These are phyloP conservation scores for Paramisgurnus dabryanus DNA, from an alignment of 2,113 vertebrate species.

Conservation along the genomic window DNA sequence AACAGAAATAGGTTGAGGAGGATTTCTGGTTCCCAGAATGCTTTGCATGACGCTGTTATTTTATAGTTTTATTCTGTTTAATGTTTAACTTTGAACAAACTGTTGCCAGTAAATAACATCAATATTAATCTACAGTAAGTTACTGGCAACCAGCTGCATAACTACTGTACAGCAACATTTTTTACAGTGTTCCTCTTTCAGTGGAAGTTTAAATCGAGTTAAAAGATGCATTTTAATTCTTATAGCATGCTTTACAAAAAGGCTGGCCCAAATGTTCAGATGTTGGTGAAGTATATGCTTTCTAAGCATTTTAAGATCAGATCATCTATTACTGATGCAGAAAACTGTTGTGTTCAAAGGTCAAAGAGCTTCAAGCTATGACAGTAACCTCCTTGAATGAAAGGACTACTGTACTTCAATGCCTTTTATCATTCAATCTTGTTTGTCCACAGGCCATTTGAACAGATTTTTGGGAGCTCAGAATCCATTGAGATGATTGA, in stretches of 20 bases:
- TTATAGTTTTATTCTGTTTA: too few relatives aligned
- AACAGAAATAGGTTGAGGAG: too few relatives aligned
- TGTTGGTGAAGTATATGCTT: neutral
- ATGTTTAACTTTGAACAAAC: too few relatives aligned
- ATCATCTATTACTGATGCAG: neutral
- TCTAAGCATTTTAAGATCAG: conserved; percentile 15
- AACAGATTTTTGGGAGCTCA: neutral
- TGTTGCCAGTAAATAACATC: too few relatives aligned
- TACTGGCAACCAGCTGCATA: too few relatives aligned
- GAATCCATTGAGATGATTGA: conserved; percentile 16
- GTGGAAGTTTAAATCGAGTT: too few relatives aligned
- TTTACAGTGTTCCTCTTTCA: too few relatives aligned
- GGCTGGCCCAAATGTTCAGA: neutral
- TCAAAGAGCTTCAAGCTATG: conserved; percentile 7
- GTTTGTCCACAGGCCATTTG: conserved; percentile 18
- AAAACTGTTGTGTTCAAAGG: conserved; percentile 5
- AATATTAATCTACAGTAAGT: too few relatives aligned
- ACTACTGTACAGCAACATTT: too few relatives aligned
- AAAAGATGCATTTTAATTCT: conserved; percentile 13
- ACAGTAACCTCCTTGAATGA: conserved; percentile 15
- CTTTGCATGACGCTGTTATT: too few relatives aligned
- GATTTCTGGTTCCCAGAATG: too few relatives aligned
- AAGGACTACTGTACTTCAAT: neutral
- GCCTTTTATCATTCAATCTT: neutral
- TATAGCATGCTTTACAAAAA: neutral